Conservation (phyloP, 2,113 vertebrate species). For the Thalassoma bifasciatum region DNA sequence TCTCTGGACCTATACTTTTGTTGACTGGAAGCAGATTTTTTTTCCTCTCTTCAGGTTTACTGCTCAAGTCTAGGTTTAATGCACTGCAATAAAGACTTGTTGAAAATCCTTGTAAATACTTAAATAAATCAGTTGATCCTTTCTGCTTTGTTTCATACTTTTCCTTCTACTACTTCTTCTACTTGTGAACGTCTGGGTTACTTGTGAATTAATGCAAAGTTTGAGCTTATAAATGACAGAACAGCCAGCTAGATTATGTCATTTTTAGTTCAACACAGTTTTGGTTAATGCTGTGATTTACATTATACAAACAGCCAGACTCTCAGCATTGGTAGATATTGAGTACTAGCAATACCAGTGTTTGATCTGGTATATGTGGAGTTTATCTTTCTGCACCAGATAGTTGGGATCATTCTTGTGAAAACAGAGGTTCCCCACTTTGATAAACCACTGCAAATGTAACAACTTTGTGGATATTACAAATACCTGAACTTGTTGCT, state of each 20-base stretch:
- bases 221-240: not conserved
- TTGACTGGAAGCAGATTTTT: not conserved
- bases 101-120: slow-evolving; percentile 57
- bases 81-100: slow-evolving; percentile 52
- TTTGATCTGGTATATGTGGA: too few relatives aligned
- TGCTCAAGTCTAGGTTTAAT: slow-evolving; percentile 52
- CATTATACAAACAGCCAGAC: too few relatives aligned
- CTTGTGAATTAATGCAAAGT: slow-evolving; percentile 6
- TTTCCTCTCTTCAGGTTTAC: slow-evolving; percentile 21
- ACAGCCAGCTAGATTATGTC: not conserved
- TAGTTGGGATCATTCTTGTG: too few relatives aligned
- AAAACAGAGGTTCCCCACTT: not conserved
- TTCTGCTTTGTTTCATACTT: slow-evolving; percentile 29
- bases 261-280: not conserved
- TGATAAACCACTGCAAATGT: not conserved
- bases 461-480: not conserved
- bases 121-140: slow-evolving; percentile 70
- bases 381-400: too few relatives aligned
- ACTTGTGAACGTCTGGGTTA: not conserved
- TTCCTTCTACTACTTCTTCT: slow-evolving; percentile 4
- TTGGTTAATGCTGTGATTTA: too few relatives aligned
- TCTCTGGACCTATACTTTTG: slow-evolving; percentile 35
- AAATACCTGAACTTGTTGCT: not conserved
- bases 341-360: too few relatives aligned
- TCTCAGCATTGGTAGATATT: too few relatives aligned